Percentiles rank a stretch among this genome's conserved stretches.
Evolutionary conservation across 2,797 vertebrate genomes (phyloP).

Genomic region (Muraenolepis orangiensis): DNA sequence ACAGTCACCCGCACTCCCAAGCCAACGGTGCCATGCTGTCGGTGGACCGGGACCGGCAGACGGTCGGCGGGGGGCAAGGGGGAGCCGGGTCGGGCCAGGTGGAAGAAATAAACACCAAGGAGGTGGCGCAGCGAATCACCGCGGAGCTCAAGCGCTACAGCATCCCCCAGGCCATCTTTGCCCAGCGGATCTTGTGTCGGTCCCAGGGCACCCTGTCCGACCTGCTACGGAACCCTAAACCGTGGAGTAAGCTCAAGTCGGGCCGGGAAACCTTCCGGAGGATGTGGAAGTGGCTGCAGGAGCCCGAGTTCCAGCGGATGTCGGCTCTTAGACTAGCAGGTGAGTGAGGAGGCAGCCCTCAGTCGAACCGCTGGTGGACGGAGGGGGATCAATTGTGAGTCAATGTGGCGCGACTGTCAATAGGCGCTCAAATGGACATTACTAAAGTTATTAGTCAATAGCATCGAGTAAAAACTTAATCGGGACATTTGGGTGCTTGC

Average conservation of each 20-base stretch:
- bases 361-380: constrained; percentile 63
- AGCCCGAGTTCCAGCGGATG: constrained; percentile 98
- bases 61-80: constrained; percentile 76
- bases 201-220: constrained; percentile 97
- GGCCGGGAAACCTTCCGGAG: constrained; percentile 96
- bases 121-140: constrained; percentile 95
- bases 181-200: constrained; percentile 95
- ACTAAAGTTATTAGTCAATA: constrained; percentile 73
- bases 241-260: constrained; percentile 99
- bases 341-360: constrained; percentile 74
- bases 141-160: constrained; percentile 98
- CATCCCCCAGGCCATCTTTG: constrained; percentile 98
- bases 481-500: too few relatives aligned
- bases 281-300: constrained; percentile 99
- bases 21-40: constrained; percentile 83
- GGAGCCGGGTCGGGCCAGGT: constrained; percentile 82
- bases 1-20: constrained; percentile 81
- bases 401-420: constrained; percentile 76
- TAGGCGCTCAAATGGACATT: constrained; percentile 72
- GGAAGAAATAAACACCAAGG: constrained; percentile 98
- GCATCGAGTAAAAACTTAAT: constrained; percentile 72
- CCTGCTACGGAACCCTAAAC: constrained; percentile 96
- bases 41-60: constrained; percentile 81
- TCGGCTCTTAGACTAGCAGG: constrained; percentile 95
- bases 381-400: constrained; percentile 68